These are phyloP conservation scores for Tetropium fuscum DNA, from an alignment of 2,888 invertebrate genomes.

Conservation along the genomic window DNA sequence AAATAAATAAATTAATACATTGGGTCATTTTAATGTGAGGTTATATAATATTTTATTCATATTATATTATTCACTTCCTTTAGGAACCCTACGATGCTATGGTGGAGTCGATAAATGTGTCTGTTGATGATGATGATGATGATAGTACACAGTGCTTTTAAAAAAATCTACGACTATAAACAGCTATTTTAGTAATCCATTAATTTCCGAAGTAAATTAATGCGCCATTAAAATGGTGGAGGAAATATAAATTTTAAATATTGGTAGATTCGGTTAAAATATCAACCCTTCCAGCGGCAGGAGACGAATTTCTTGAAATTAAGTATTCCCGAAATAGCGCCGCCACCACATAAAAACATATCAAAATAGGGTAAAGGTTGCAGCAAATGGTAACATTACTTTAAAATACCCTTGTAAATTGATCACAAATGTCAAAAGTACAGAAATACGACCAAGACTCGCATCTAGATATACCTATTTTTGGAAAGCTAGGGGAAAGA, in stretches of 20 bases:
- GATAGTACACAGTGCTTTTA: too few relatives aligned
- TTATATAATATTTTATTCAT: too few relatives aligned
- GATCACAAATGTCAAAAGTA: conserved; percentile 57
- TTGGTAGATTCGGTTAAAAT: conserved; percentile 2
- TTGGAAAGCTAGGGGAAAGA: conserved; percentile 44
- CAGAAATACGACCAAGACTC: conserved; percentile 48
- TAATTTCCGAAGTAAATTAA: neutral
- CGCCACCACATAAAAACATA: conserved; percentile 20
- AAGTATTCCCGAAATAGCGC: conserved; percentile 14
- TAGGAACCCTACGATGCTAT: too few relatives aligned
- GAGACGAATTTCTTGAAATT: conserved; percentile 14
- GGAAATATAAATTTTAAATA: conserved; percentile 19
- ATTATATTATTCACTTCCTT: too few relatives aligned
- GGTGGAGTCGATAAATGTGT: too few relatives aligned
- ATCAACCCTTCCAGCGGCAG: conserved; percentile 8
- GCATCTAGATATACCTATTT: conserved; percentile 51
- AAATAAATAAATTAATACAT: too few relatives aligned
- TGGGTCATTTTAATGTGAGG: too few relatives aligned
- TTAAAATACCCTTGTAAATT: conserved; percentile 46
- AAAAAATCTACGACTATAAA: too few relatives aligned
- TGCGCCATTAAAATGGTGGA: too few relatives aligned
- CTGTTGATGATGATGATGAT: too few relatives aligned
- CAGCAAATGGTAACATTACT: conserved; percentile 43
- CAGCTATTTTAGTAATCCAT: neutral
- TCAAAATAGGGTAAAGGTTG: conserved; percentile 30